Evolutionary conservation across 2,113 vertebrate genomes (phyloP).

Genomic region (Colossoma macropomum): DNA sequence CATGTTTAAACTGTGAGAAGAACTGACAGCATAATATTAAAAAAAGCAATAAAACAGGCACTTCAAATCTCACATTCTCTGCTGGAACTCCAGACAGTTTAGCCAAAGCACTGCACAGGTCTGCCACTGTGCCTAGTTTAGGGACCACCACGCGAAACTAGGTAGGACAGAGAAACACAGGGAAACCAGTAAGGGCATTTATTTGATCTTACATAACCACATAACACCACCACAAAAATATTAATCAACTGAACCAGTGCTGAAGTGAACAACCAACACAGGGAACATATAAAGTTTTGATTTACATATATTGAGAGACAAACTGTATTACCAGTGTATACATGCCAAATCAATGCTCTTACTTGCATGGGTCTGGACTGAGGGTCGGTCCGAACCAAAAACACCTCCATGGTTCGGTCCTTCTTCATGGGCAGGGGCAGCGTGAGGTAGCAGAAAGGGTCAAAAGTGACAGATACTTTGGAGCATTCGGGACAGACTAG

Average conservation of each 20-base stretch:
- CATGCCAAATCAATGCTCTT: constrained; percentile 52
- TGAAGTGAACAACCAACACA: background rate
- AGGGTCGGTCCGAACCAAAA: constrained; percentile 88
- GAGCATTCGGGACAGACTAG: constrained; percentile 90
- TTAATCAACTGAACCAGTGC: background rate
- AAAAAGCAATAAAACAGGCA: background rate
- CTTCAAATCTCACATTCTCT: constrained; percentile 84
- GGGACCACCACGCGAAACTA: constrained; percentile 92
- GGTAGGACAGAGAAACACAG: background rate
- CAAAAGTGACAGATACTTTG: constrained; percentile 91
- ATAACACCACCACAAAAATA: background rate
- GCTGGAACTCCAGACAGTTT: constrained; percentile 85
- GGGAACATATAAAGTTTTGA: background rate
- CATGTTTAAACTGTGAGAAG: background rate
- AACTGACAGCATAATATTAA: background rate
- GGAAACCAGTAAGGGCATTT: background rate
- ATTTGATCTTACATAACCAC: background rate
- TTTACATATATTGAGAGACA: background rate
- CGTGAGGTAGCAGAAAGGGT: constrained; percentile 93
- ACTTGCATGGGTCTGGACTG: constrained; percentile 89
- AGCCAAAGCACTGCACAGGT: constrained; percentile 89
- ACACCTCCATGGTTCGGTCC: constrained; percentile 88
- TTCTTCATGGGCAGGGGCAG: constrained; percentile 91
- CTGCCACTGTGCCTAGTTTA: constrained; percentile 88
- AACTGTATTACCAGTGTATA: background rate